Percentiles rank a stretch among this genome's conserved stretches.
Conservation (phyloP, 2,797 vertebrate genomes). For the Scyliorhinus canicula region DNA sequence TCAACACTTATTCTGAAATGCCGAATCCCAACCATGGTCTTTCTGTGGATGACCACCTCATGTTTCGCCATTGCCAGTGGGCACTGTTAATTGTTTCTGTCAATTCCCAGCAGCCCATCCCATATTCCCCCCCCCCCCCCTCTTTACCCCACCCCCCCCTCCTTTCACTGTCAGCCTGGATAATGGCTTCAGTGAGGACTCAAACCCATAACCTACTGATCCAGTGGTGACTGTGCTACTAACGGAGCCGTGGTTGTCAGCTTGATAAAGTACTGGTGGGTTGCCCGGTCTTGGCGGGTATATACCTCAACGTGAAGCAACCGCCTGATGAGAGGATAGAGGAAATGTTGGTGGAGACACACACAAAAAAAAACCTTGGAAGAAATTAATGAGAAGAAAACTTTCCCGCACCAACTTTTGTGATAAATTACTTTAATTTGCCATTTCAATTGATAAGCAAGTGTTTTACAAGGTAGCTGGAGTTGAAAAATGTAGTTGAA, state of each 20-base stretch:
- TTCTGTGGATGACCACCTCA: too few relatives aligned
- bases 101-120: too few relatives aligned
- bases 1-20: too few relatives aligned
- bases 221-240: neutral
- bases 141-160: too few relatives aligned
- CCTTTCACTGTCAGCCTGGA: neutral
- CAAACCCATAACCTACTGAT: too few relatives aligned
- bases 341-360: neutral
- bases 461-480: neutral
- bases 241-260: neutral
- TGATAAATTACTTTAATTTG: conserved; percentile 37
- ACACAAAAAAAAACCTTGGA: neutral
- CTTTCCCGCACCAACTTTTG: neutral
- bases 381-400: neutral
- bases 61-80: too few relatives aligned
- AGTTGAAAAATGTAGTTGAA: neutral
- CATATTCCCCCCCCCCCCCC: too few relatives aligned
- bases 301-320: neutral
- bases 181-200: neutral
- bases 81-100: too few relatives aligned
- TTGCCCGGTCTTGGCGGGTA: neutral
- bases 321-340: neutral
- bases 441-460: conserved; percentile 26
- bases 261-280: neutral
- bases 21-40: too few relatives aligned